Evolutionary conservation across 2,797 vertebrate species (phyloP), one percentile per base, ranked within the genome.

Genomic region (Tauraco hartlaubi): DNA sequence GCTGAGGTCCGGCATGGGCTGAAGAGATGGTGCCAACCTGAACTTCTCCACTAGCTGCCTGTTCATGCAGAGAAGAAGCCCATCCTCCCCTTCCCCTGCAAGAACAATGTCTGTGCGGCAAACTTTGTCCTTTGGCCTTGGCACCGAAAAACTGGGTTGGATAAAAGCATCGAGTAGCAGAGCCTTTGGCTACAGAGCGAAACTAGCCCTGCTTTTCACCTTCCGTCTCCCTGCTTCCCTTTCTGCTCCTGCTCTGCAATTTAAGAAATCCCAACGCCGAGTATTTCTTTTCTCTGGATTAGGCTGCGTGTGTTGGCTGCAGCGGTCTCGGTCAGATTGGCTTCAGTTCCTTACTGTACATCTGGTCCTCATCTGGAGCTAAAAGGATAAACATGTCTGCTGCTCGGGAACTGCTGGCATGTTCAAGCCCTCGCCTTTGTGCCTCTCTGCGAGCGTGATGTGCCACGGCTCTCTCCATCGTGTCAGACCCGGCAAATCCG

Each of bases 361-460:
- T 97, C 94, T 96, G 97, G 91, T 96, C 88, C 71, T 97, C 96
- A 96, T 96, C 97, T 97, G 93, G 96, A 94, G 91, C 85, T 74
- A 29, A 82, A 81, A 66, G 91, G 82, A 95, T 83, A 93, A 96
- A 94, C 95, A 94, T 61, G 71, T 94, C 92, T 73, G 63, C 69
- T 91, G 84, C 92, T 75, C 51, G 79, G 92, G 91, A 94, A 90
- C 51, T 9, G 61, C 63, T 74, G 77, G 72, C 92, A 74, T 7
- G 63, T 29, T 77, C 11, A 7, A 83, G 43, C 78, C 80, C 76
- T 88, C 33, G 76, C 72, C 86, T 89, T 66, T 72, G 84, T 92
- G 93, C 94, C 84, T 92, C 73, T 73, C 93, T 20, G 71, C 28
- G 4, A 88, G 75, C 39, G 31, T 33, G 79, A 63, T 78, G 83